Base-by-base conservation (phyloP, 2,113 vertebrate genomes). In the Greenwoodochromis staneri region DNA sequence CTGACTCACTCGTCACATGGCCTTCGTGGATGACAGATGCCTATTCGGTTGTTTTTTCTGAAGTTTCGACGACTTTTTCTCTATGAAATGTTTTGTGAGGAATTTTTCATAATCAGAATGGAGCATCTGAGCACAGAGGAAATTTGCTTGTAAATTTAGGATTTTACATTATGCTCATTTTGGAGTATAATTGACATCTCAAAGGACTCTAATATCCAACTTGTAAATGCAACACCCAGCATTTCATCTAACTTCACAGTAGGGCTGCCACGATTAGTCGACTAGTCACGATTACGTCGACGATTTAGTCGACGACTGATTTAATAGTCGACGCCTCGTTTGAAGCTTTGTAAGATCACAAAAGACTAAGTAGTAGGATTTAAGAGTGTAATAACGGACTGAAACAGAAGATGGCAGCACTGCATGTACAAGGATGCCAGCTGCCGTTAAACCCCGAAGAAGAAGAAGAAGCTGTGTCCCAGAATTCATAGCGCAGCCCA, bases 381-480 rank as follows among this genome's bases (percentile, higher is more conserved):
- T 40, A 40, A 40, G 38, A 40, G 38, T 40, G 38, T 40, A 40
- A 40, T 40, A 40, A 40, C 10, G 10, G 10, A 11, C 38, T 40
- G 38, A 40, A 11, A 40, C 38, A 40, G 38, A 40, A 12, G 38
- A 40, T 11, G 38, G 38, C 38, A 40, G 38, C 38, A 40, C 38
- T 40, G 4, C 38, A 11, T 40, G 38, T 11, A 40, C 10, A 40
- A 40, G 38, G 38, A 40, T 11, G 4, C 38, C 38, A 40, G 38
- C 38, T 40, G 38, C 38, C 38, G 4, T 40, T 40, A 40, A 40
- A 40, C 38, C 38, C 4, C 10, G 38, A 40, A 40, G 38, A 40
- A 40, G 38, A 11, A 38, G 38, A 10, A 36, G 8, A 0, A 38
- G 0, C 4, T 5, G 0, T 5, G 38, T 11, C 38, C 38, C 38